Evolutionary conservation across 2,113 vertebrate genomes (phyloP).

Genomic region (Fregetta grallaria): DNA sequence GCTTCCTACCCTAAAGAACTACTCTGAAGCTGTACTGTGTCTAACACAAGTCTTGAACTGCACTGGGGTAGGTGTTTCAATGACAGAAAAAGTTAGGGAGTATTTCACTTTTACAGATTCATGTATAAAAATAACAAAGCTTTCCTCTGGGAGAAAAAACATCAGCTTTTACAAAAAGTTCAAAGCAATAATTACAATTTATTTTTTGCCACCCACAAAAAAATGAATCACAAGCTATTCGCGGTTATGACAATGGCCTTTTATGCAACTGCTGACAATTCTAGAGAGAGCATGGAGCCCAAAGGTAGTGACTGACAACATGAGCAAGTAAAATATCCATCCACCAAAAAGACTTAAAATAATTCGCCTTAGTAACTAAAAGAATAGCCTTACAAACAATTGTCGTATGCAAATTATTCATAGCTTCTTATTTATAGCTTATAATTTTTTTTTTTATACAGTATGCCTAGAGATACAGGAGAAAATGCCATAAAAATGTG

Average conservation of each 20-base stretch:
- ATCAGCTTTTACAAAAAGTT: not conserved
- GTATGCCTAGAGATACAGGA: not conserved
- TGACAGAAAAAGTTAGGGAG: not conserved
- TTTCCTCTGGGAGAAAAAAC: not conserved
- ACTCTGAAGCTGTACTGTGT: not conserved
- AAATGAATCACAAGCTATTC: not conserved
- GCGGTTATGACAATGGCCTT: not conserved
- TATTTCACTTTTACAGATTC: not conserved
- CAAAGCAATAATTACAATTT: conserved; percentile 16
- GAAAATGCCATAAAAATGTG: not conserved
- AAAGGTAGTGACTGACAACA: not conserved
- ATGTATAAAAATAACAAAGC: not conserved
- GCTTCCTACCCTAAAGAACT: not conserved
- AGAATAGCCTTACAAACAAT: not conserved
- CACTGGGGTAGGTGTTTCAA: not conserved
- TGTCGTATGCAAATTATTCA: not conserved
- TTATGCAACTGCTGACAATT: not conserved
- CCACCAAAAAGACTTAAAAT: not conserved
- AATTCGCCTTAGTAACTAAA: not conserved
- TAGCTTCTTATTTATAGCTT: not conserved
- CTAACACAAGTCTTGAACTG: not conserved
- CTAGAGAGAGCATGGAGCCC: not conserved
- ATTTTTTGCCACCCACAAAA: conserved; percentile 18
- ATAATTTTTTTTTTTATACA: not conserved
- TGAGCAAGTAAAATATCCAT: not conserved